Conservation (phyloP, 2,888 invertebrate genomes). For the Caenorhabditis panamensis region DNA sequence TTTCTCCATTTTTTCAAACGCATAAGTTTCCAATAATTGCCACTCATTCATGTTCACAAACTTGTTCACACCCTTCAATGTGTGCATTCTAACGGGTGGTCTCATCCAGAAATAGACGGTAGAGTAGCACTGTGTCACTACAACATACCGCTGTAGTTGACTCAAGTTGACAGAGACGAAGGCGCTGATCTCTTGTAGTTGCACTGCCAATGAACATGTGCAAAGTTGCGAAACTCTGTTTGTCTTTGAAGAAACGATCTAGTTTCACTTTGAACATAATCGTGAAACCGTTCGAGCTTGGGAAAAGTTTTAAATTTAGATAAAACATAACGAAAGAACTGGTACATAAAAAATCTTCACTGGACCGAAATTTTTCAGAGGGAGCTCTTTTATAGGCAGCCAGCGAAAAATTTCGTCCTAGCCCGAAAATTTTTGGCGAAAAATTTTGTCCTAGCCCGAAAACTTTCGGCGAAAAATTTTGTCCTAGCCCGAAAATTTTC, state of each 20-base stretch:
- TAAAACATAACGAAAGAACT: too few species aligned
- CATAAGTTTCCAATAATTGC: too few species aligned
- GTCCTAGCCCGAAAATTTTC: too few species aligned
- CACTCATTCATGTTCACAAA: slow-evolving; percentile 10
- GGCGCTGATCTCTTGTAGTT: slow-evolving; percentile 3
- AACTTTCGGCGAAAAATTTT: too few species aligned
- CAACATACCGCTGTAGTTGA: slow-evolving; percentile 46
- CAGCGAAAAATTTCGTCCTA: too few species aligned
- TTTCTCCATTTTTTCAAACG: slow-evolving; percentile 2
- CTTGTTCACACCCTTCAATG: not conserved
- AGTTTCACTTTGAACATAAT: not conserved
- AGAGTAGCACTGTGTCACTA: slow-evolving; percentile 22
- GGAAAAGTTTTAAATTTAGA: not conserved
- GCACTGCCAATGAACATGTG: slow-evolving; percentile 29
- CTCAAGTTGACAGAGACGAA: slow-evolving; percentile 1
- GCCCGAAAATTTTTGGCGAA: too few species aligned
- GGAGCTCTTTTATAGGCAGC: too few species aligned
- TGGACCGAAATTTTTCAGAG: too few species aligned
- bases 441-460: too few species aligned
- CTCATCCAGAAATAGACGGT: slow-evolving; percentile 3
- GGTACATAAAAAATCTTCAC: too few species aligned
- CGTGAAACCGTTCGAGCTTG: not conserved
- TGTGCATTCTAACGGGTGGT: not conserved
- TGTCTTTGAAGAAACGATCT: slow-evolving; percentile 22
- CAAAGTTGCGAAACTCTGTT: slow-evolving; percentile 22